phyloP scores from a whole-genome alignment of 2,888 invertebrate species.

The Pimpla rufipes region DNA sequence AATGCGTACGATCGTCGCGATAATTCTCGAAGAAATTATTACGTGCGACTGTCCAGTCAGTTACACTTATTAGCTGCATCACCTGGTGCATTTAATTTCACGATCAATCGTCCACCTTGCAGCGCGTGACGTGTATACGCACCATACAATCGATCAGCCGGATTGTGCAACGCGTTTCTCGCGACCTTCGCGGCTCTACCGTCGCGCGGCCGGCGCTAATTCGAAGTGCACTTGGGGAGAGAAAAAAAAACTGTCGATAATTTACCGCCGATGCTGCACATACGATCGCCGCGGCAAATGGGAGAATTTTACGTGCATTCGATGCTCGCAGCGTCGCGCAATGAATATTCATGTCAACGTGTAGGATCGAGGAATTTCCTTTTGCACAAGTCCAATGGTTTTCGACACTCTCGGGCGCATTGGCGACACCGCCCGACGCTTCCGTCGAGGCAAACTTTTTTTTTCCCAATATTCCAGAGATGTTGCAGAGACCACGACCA shows the following conservation, averaged over 20 bases:
- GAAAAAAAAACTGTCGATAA: slow-evolving; percentile 17
- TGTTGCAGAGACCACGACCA: no score
- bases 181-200: slow-evolving; percentile 47
- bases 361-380: slow-evolving; percentile 48
- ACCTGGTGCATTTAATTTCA: slow-evolving; percentile 41
- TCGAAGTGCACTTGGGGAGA: slow-evolving; percentile 30
- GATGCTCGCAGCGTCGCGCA: slow-evolving; percentile 19
- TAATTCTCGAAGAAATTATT: slow-evolving; percentile 57
- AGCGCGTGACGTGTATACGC: neutral
- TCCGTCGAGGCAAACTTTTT: slow-evolving; percentile 18
- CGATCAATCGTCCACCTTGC: slow-evolving; percentile 39
- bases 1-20: slow-evolving; percentile 9
- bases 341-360: slow-evolving; percentile 41
- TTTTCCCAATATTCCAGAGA: neutral
- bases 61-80: slow-evolving; percentile 29
- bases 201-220: slow-evolving; percentile 20
- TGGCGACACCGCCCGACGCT: slow-evolving; percentile 45
- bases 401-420: slow-evolving; percentile 27
- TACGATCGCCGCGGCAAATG: slow-evolving; percentile 26
- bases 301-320: slow-evolving; percentile 5
- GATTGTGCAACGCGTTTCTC: slow-evolving; percentile 47
- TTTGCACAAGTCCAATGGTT: slow-evolving; percentile 47
- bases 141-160: slow-evolving; percentile 38
- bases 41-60: slow-evolving; percentile 8
- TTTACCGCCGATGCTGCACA: neutral